Evolutionary conservation across 2,888 invertebrate genomes (phyloP).

Genomic region (Tolmerus cingulatus): DNA sequence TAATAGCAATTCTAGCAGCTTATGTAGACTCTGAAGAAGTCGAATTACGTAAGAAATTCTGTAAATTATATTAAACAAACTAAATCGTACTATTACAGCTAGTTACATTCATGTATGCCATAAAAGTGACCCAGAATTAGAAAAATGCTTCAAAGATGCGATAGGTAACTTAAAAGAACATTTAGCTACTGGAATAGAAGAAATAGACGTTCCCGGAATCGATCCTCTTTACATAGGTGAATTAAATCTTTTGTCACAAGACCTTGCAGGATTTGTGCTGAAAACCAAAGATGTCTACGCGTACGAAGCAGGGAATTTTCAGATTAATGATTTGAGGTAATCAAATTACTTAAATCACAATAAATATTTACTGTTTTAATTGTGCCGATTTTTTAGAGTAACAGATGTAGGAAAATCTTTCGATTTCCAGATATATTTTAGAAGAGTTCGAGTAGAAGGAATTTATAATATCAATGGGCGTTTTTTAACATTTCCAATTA

Average conservation of each 20-base stretch:
- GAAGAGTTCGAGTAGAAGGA: slow-evolving; percentile 59
- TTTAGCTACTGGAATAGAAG: slow-evolving; percentile 71
- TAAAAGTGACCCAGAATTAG: slow-evolving; percentile 68
- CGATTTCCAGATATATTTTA: not conserved
- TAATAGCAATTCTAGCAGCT: not conserved
- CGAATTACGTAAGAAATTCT: not conserved
- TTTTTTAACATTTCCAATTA: slow-evolving; percentile 75
- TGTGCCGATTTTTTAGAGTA: not conserved
- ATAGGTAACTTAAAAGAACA: slow-evolving; percentile 69
- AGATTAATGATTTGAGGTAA: slow-evolving; percentile 58
- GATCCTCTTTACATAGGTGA: slow-evolving; percentile 67
- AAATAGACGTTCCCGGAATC: slow-evolving; percentile 73
- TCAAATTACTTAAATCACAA: not conserved
- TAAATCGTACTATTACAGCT: slow-evolving; percentile 66
- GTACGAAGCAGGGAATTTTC: not conserved
- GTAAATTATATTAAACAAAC: not conserved
- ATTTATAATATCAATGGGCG: slow-evolving; percentile 74
- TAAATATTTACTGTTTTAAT: not conserved
- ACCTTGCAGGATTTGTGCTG: not conserved
- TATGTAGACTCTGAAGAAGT: not conserved
- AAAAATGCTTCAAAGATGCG: slow-evolving; percentile 70
- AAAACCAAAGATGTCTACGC: not conserved
- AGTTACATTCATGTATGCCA: slow-evolving; percentile 72
- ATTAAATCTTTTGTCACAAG: slow-evolving; percentile 28
- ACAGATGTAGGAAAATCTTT: not conserved